Conservation (phyloP, 2,888 invertebrate species). For the Drosophila peninsularis region DNA sequence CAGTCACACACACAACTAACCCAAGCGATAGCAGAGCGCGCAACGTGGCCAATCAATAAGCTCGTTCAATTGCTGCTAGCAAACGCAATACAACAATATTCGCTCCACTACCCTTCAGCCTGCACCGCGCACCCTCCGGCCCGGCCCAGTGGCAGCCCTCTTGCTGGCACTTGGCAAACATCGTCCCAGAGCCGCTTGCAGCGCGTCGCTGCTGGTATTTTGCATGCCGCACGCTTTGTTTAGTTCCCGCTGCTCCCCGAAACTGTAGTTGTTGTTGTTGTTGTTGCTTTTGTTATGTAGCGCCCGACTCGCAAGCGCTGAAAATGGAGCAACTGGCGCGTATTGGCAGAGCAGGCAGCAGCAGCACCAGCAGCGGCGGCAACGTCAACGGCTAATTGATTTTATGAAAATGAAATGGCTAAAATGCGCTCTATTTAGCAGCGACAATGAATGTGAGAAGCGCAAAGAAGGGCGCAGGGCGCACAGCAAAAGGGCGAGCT, state of each 20-base stretch:
- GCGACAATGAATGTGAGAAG: conserved; percentile 63
- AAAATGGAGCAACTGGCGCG: conserved; percentile 51
- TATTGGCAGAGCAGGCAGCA: conserved; percentile 17
- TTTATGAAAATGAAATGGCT: conserved; percentile 79
- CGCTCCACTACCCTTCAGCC: conserved; percentile 35
- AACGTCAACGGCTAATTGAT: conserved; percentile 64
- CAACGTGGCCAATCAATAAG: conserved; percentile 53
- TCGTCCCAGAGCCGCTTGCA: conserved; percentile 49
- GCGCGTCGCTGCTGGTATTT: conserved; percentile 54
- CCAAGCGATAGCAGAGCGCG: neutral
- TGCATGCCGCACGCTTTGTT: conserved; percentile 44
- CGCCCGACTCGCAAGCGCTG: conserved; percentile 43
- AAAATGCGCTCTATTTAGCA: conserved; percentile 80
- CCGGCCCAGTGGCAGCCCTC: conserved; percentile 29
- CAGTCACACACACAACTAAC: conserved; percentile 25
- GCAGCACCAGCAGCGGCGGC: conserved; percentile 32
- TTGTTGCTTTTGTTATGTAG: conserved; percentile 17
- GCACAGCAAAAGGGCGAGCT: neutral
- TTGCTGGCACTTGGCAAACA: conserved; percentile 34
- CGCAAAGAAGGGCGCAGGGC: conserved; percentile 5
- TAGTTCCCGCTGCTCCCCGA: conserved; percentile 16
- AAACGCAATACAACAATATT: conserved; percentile 50
- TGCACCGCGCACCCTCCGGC: no score
- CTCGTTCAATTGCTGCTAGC: conserved; percentile 49
- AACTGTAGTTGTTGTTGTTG: neutral